A percentile compares a stretch with the other conserved stretches of the same genome.
Conservation (phyloP, 1,140 invertebrate species). For the Orius laevigatus region DNA sequence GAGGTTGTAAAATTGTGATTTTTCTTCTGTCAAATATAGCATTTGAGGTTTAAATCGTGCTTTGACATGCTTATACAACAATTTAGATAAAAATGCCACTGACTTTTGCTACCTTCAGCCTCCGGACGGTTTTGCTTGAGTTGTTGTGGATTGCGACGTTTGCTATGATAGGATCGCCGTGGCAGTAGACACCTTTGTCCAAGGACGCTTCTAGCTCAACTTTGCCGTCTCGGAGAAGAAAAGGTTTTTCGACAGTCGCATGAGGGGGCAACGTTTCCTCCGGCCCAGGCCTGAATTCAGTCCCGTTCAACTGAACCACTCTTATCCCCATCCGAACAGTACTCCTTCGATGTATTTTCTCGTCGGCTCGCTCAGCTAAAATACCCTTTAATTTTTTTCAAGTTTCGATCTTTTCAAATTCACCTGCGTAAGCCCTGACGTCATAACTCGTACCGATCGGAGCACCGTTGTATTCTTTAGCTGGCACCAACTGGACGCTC, state of each 20-base stretch:
- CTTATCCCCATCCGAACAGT: slow-evolving; percentile 70
- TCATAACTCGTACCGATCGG: slow-evolving; percentile 81
- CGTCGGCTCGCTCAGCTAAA: slow-evolving; percentile 54
- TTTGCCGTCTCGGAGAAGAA: slow-evolving; percentile 43
- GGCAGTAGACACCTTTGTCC: slow-evolving; percentile 83
- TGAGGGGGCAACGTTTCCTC: slow-evolving; percentile 24
- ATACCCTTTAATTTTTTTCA: slow-evolving; percentile 12
- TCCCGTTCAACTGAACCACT: slow-evolving; percentile 39
- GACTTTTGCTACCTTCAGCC: slow-evolving; percentile 52
- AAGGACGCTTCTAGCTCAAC: slow-evolving; percentile 74
- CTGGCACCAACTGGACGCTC: slow-evolving; percentile 74
- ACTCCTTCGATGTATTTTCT: slow-evolving; percentile 53
- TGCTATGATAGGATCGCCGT: slow-evolving; percentile 80
- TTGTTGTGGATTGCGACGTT: slow-evolving; percentile 82
- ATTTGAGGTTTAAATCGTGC: too few relatives aligned
- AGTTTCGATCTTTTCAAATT: slow-evolving; percentile 20
- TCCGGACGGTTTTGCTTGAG: slow-evolving; percentile 84
- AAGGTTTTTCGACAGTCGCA: slow-evolving; percentile 38
- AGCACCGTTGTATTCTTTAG: slow-evolving; percentile 75
- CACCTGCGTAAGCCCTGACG: slow-evolving; percentile 57
- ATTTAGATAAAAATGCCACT: background rate
- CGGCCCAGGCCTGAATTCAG: slow-evolving; percentile 2
- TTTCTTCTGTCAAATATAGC: too few relatives aligned
- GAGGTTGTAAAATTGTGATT: too few relatives aligned
- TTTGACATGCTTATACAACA: background rate